Evolutionary conservation across 2,113 vertebrate species (phyloP).

Genomic region (Chloebia gouldiae): DNA sequence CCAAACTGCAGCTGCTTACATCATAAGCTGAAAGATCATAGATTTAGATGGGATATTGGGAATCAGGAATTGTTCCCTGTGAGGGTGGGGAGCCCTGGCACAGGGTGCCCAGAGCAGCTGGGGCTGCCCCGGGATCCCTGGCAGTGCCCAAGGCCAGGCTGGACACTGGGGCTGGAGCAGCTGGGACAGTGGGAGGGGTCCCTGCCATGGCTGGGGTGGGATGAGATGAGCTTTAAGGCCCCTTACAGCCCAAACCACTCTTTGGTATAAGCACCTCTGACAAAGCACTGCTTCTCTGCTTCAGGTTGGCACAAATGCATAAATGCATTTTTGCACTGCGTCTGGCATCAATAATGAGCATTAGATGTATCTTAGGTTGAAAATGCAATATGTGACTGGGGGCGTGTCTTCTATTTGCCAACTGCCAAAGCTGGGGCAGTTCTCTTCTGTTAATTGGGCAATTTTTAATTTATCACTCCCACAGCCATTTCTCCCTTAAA

Average conservation of each 20-base stretch:
- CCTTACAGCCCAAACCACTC: background rate
- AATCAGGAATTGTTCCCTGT: background rate
- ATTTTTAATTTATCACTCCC: too few species aligned
- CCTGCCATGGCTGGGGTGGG: background rate
- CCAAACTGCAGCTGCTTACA: background rate
- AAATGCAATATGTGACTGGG: too few species aligned
- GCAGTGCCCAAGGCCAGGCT: background rate
- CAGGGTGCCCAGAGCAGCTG: too few species aligned
- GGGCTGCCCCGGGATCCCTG: background rate
- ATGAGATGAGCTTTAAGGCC: background rate
- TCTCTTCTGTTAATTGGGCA: too few species aligned
- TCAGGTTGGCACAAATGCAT: background rate
- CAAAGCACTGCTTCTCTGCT: background rate
- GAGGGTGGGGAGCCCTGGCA: background rate
- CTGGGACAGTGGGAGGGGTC: accelerated
- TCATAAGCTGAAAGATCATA: background rate
- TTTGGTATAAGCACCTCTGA: background rate
- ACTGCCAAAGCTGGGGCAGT: too few species aligned
- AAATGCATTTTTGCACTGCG: too few species aligned
- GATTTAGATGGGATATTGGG: background rate
- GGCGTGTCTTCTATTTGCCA: accelerated
- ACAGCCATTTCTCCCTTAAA: background rate
- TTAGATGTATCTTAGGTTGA: background rate
- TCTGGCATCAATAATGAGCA: background rate
- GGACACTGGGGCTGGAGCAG: background rate